Evolutionary conservation across 2,113 vertebrate genomes (phyloP).

Genomic region (Tursiops truncatus): DNA sequence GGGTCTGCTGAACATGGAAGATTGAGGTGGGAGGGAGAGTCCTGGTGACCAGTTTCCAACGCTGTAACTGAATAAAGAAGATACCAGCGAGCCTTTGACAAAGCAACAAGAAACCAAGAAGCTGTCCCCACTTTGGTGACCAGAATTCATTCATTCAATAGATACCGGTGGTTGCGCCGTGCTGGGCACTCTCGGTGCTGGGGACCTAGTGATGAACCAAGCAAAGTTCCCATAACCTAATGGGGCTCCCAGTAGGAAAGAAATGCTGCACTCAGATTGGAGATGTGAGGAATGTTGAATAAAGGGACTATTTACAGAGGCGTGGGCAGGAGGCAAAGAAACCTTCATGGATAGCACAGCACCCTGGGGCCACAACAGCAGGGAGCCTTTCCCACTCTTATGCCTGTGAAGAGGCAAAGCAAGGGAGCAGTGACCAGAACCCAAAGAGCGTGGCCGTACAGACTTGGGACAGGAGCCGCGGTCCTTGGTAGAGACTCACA

Average conservation of each 20-base stretch:
- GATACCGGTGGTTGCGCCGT: background rate
- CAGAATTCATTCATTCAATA: background rate
- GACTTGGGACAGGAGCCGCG: fast-evolving
- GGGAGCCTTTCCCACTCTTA: background rate
- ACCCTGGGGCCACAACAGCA: background rate
- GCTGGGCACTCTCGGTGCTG: background rate
- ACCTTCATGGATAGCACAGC: background rate
- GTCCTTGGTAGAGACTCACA: background rate
- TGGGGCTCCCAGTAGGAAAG: background rate
- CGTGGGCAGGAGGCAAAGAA: background rate
- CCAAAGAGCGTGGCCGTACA: fast-evolving
- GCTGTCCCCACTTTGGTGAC: background rate
- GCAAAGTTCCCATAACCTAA: background rate
- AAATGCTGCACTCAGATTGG: background rate
- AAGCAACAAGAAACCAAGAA: background rate
- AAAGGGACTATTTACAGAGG: background rate
- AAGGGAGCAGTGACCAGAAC: background rate
- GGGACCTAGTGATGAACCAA: background rate
- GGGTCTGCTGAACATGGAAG: background rate
- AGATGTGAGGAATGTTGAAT: background rate
- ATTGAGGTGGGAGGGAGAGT: background rate
- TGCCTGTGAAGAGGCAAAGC: no score
- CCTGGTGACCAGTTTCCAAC: background rate
- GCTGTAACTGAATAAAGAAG: background rate
- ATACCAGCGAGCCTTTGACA: background rate